Conservation (phyloP, 2,888 invertebrate genomes). For the Helicoverpa assulta region DNA sequence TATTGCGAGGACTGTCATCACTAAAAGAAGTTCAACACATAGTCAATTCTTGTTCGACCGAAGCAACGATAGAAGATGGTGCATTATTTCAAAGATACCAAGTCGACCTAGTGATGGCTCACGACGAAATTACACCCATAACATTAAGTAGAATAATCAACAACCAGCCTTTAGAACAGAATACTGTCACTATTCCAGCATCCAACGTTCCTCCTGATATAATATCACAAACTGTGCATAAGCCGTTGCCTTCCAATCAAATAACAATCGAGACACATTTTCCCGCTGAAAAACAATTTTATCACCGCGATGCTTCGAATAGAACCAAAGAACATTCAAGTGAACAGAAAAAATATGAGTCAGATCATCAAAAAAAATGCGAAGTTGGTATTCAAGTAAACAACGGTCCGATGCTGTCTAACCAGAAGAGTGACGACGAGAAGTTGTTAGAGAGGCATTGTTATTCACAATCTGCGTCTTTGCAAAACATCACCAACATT, state of each 20-base stretch:
- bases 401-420: conserved; percentile 75
- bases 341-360: conserved; percentile 63
- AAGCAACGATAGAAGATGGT: conserved; percentile 81
- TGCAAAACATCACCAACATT: conserved; percentile 88
- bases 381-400: conserved; percentile 80
- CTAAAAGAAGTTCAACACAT: conserved; percentile 91
- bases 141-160: conserved; percentile 85
- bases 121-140: conserved; percentile 91
- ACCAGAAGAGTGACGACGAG: conserved; percentile 89
- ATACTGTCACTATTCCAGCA: conserved; percentile 65
- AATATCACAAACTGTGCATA: conserved; percentile 86
- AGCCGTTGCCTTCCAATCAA: conserved; percentile 82
- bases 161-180: conserved; percentile 77
- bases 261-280: conserved; percentile 87
- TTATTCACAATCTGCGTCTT: conserved; percentile 81
- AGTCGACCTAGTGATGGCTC: conserved; percentile 92
- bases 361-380: conserved; percentile 74
- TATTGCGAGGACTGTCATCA: conserved; percentile 93
- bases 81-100: conserved; percentile 84
- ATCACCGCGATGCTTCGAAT: conserved; percentile 66
- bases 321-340: conserved; percentile 67
- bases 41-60: conserved; percentile 88
- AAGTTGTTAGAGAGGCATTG: conserved; percentile 84
- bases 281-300: conserved; percentile 79
- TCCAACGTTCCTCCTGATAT: conserved; percentile 85